These are phyloP conservation scores for Hypselothyrea guttata DNA, from an alignment of 2,888 invertebrate species.

Conservation along the genomic window DNA sequence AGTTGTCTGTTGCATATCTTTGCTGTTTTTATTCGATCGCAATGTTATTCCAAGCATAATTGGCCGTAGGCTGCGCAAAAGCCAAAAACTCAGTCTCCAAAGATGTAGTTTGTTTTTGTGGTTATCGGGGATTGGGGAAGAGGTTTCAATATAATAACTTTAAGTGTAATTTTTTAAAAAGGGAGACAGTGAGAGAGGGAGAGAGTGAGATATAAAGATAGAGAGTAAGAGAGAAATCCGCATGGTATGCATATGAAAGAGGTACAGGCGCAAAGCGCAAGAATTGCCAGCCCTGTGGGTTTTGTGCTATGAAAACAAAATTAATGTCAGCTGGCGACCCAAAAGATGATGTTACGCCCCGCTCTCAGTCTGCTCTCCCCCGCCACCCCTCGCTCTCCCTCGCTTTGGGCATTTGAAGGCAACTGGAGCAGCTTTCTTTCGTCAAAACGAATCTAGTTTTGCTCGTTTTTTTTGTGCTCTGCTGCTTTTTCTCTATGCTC, in stretches of 20 bases:
- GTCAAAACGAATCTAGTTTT: conserved; percentile 66
- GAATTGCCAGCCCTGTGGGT: conserved; percentile 30
- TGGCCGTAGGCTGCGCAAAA: no score
- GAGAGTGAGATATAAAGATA: background rate
- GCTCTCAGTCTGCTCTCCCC: background rate
- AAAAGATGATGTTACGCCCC: conserved; percentile 13
- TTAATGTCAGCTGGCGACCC: conserved; percentile 64
- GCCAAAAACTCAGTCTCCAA: no score
- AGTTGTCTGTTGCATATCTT: no score
- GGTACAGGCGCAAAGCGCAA: conserved; percentile 1
- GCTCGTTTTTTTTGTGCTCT: conserved; percentile 17
- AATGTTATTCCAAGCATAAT: no score
- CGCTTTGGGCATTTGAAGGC: conserved; percentile 4
- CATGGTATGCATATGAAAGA: background rate
- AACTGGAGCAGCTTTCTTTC: conserved; percentile 56
- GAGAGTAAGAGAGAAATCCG: background rate
- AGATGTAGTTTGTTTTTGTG: no score
- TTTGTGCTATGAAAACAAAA: conserved; percentile 69
- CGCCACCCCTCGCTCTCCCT: background rate
- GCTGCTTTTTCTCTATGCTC: conserved; percentile 12
- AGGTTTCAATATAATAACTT: no score
- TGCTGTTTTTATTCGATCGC: no score
- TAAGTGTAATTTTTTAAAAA: no score
- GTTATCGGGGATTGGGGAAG: no score
- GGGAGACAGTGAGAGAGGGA: background rate